These are phyloP conservation scores for Ochropacha duplaris DNA, from an alignment of 2,888 invertebrate genomes.

Conservation along the genomic window DNA sequence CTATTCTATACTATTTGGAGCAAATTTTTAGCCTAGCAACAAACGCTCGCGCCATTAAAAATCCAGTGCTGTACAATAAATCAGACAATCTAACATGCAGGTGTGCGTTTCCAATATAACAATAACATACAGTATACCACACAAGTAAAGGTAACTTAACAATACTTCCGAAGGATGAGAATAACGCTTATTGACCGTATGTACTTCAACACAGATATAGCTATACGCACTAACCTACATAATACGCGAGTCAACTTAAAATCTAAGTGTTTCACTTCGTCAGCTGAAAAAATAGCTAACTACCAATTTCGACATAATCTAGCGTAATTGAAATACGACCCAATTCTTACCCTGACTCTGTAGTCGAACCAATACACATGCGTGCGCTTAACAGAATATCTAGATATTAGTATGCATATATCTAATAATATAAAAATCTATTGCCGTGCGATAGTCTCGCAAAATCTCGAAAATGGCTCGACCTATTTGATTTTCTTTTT, in stretches of 20 bases:
- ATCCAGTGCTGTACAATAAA: slow-evolving; percentile 40
- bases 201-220: background rate
- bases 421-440: background rate
- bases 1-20: no score
- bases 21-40: slow-evolving; percentile 26
- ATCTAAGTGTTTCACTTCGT: background rate
- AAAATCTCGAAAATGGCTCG: no score
- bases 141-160: slow-evolving; percentile 13
- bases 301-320: background rate
- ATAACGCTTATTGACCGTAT: background rate
- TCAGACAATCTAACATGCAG: slow-evolving; percentile 45
- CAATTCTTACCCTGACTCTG: slow-evolving; percentile 63
- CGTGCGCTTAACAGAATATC: slow-evolving; percentile 50
- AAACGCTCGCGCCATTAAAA: slow-evolving; percentile 20
- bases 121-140: slow-evolving; percentile 15
- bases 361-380: slow-evolving; percentile 72
- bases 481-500: no score
- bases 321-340: background rate
- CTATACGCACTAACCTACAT: background rate
- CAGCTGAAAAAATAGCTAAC: slow-evolving; percentile 1
- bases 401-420: slow-evolving; percentile 15
- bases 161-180: slow-evolving; percentile 9
- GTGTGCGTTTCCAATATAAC: slow-evolving; percentile 28
- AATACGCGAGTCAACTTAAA: background rate
- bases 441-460: no score